Evolutionary conservation across 2,797 vertebrate species (phyloP), one percentile per base, ranked within the genome.

Genomic region (Botia kubotai): DNA sequence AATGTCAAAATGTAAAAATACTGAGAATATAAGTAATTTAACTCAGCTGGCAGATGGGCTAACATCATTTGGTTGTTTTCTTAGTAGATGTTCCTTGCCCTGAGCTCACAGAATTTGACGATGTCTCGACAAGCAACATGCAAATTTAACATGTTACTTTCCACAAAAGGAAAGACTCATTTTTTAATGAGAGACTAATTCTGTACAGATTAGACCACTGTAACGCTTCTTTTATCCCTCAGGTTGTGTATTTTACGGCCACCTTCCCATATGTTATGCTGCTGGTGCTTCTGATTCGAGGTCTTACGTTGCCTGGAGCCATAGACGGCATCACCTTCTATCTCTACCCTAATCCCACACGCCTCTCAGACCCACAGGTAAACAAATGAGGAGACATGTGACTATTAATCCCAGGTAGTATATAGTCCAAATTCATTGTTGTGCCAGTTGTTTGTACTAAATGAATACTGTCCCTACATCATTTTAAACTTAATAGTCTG

Each of bases 251-350:
- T 87, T 95, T 99, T 71, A 99, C 97, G 0, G 98, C 97, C 77
- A 99, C 97, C 0, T 99, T 99, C 85, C 98, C 97, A 11, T 99
- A 99, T 53, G 11, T 97, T 86, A 98, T 98, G 97, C 89, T 99
- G 87, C 17, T 91, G 0, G 94, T 97, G 72, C 89, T 99, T 86
- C 91, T 99, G 60, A 92, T 98, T 80, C 95, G 97, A 81, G 97
- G 98, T 72, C 87, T 98, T 72, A 96, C 97, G 0, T 88, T 99
- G 74, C 98, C 97, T 0, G 97, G 98, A n/a, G 97, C 97, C 33
- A 77, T 92, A 77, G 87, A 96, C 68, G 98, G 98, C 86, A 97
- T 99, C 76, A 94, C 94, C 80, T 99, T 97, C 89, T 99, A 99
- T 89, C 94, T 99, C 85, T 98, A 98, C 85, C 98, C 98, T 79